Base-by-base conservation (phyloP, 1,140 invertebrate genomes). In the Drosophila quadrilineata region DNA sequence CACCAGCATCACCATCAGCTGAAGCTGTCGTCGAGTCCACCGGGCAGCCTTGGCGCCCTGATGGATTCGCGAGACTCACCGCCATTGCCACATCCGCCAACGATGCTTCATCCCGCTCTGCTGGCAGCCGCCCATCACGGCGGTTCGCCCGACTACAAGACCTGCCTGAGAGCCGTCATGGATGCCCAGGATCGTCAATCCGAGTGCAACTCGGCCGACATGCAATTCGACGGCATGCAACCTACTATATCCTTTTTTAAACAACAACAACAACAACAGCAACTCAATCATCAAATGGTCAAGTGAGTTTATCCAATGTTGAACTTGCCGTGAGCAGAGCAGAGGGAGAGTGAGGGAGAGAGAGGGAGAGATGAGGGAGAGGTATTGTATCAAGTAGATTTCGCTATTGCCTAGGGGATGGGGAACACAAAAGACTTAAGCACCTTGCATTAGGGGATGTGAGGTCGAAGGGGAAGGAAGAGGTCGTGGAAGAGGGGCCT, bases 201-300 rank as follows among this genome's bases (percentile, higher is more conserved):
- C 66, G 95, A 97, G 91, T 96, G 95, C 92, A 96, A 96, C 91
- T 96, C 95, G 71, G 95, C 93, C 48, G 95, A 96, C 89, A 94
- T 95, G 90, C 93, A 93, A 76, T 97, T 95, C 92, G 95, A 97
- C 90, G 95, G 95, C 90, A 94, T 96, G 92, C 94, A 95, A 91
- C 95, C 95, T 95, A 96, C 95, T 94, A 96, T 97, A 96, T 97
- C 96, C 95, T 97, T 97, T 96, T 94, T 92, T 92, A 92, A 93
- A 74, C 86, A 88, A 74, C 77, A 88, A 71, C 69, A 68, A 59
- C 36, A 69, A 22, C 71, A 80, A 36, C 65, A 85, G 57, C 57
- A 77, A 31, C 68, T n/a, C n/a, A n/a, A 66, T 9, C 75, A 65
- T 46, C 76, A 60, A 60, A 77, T 88, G 75, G 77, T 72, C 76